Percentiles rank a stretch among this genome's conserved stretches.
Evolutionary conservation across 2,113 vertebrate genomes (phyloP).

Genomic region (Perca schrenkii): DNA sequence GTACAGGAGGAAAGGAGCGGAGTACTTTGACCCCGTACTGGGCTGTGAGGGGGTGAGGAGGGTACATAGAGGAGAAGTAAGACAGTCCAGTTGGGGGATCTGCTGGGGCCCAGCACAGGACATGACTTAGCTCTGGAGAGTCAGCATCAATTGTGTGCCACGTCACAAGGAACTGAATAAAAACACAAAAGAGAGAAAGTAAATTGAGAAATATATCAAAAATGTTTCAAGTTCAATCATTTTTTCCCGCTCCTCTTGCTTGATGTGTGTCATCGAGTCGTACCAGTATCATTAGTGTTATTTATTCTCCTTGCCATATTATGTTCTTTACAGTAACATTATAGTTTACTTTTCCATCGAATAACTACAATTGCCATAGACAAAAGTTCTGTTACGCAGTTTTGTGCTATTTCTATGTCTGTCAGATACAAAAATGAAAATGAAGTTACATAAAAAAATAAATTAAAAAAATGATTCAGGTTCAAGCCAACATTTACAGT

Average conservation of each 20-base stretch:
- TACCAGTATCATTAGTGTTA: no score
- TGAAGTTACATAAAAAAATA: no score
- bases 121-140: slow-evolving; percentile 95
- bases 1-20: slow-evolving; percentile 95
- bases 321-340: no score
- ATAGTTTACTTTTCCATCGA: no score
- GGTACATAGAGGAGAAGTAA: slow-evolving; percentile 98
- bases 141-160: slow-evolving; percentile 98
- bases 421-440: no score
- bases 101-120: slow-evolving; percentile 94
- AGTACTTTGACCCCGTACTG: slow-evolving; percentile 98
- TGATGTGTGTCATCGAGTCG: no score
- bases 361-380: no score
- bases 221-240: neutral
- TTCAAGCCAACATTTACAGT: neutral
- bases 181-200: neutral
- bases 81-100: slow-evolving; percentile 98
- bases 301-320: no score
- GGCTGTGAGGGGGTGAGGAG: slow-evolving; percentile 95
- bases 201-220: neutral
- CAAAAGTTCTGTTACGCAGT: no score
- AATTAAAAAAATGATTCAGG: neutral
- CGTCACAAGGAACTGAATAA: slow-evolving; percentile 92
- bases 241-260: no score
- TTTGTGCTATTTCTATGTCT: no score